Evolutionary conservation across 2,888 invertebrate genomes (phyloP), one percentile per base, ranked within the genome.

Genomic region (Clepsis dumicolana): DNA sequence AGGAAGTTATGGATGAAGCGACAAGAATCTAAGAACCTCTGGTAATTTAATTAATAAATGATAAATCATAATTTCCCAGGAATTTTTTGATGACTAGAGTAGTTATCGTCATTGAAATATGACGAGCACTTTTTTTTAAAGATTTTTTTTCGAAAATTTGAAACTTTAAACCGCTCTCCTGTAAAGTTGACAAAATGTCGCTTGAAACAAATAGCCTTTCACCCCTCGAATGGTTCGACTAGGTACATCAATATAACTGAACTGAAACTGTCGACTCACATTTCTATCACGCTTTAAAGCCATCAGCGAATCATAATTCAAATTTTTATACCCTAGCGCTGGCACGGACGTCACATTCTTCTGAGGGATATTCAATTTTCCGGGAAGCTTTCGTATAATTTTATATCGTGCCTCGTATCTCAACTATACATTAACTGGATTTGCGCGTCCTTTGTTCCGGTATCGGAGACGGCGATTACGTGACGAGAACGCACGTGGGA

Each of bases 351-450:
- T 56, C 50, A 29, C 7, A 52, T 48, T 61, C 44, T 66, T 44
- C 32, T 61, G 35, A 8, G 86, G 84, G 84, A 87, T 86, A 86
- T 88, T 86, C 85, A 85, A 86, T 87, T 83, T 86, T 76, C 79
- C 41, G 80, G 80, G 83, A 85, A 83, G 77, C 77, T 80, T 73
- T 70, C 70, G 66, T 70, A 73, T 73, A 82, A 80, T 83, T 83
- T 83, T 78, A 76, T 76, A 77, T 76, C 76, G 72, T 65, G 71
- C 70, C 72, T 57, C 63, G 71, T 70, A 70, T 71, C 72, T 74
- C 72, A 73, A 75, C 73, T 74, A 74, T 71, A 70, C 71, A 66
- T 69, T 70, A 72, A 70, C 67, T 56, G 18, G 61, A 62, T 64
- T 63, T 61, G 63, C 50, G 8, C 74, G 76, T 75, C 73, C 76